Evolutionary conservation across 2,797 vertebrate species (phyloP), one percentile per base, ranked within the genome.

Genomic region (Halcyon leucocephala): DNA sequence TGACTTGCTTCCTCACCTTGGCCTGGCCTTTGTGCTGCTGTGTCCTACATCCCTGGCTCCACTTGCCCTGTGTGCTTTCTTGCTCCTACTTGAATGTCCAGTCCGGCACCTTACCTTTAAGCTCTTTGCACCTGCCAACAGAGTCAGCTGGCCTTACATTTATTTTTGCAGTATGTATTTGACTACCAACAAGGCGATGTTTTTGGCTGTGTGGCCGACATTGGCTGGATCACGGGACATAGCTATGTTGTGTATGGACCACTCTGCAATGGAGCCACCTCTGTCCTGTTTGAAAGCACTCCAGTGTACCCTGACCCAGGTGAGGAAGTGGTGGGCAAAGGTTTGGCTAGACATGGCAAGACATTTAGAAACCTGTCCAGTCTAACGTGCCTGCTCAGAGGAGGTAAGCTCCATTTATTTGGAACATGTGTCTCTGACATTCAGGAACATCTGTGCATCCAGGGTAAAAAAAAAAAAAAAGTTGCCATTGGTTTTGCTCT

Each of bases 141-240:
- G 86, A 83, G 44, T 95, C 90, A 93, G 70, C 52, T 84, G 83
- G 55, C 74, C 72, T 93, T 89, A 76, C n/a, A 0, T 91, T 97
- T 90, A 15, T 96, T 86, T 97, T 94, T 93, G 46, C 98, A 99
- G 99, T 98, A 99, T 57, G 99, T 99, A 83, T 99, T 99, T 97
- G 98, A 98, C 97, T 98, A 99, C 98, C 98, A 97, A 25, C 98
- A 99, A 41, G 99, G 99, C 0, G 99, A 99, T 48, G 97, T 99
- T 94, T 99, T 99, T 12, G 98, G 99, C 95, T 99, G 99, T 61
- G 98, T 99, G 96, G 99, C 99, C 0, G 99, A 99, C 94, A 99
- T 99, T 24, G 99, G 99, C 80, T 99, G 99, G 99, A 99, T 99
- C 91, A 99, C 99, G 1, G 99, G 99, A 84, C 99, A 99, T 93